Evolutionary conservation across 2,888 invertebrate genomes (phyloP).

Genomic region (Zygaena filipendulae): DNA sequence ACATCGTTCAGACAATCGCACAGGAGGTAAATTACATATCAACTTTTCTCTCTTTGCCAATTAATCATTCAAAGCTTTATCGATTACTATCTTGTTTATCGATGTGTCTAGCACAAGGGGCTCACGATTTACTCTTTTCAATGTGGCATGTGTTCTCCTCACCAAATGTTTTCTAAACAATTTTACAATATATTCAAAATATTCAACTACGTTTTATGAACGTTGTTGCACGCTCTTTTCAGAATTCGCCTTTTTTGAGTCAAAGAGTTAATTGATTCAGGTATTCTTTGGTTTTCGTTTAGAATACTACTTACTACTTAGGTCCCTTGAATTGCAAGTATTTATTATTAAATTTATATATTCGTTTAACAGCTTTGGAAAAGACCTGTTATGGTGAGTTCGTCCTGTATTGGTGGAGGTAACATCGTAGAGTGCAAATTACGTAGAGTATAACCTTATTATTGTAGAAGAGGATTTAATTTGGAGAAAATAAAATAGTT

Average conservation of each 20-base stretch:
- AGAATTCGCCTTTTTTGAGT: no score
- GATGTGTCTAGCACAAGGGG: slow-evolving; percentile 29
- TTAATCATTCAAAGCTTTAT: slow-evolving; percentile 20
- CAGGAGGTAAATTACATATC: slow-evolving; percentile 72
- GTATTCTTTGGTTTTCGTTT: no score
- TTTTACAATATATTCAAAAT: no score
- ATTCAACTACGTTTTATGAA: no score
- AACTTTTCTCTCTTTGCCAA: no score
- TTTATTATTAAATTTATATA: no score
- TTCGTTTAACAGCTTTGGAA: slow-evolving; percentile 66
- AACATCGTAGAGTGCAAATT: slow-evolving; percentile 41
- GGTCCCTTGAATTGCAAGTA: no score
- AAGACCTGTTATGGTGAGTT: slow-evolving; percentile 67
- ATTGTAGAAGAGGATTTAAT: slow-evolving; percentile 45
- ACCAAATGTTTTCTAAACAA: no score
- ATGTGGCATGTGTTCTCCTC: slow-evolving; percentile 39
- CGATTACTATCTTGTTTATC: slow-evolving; percentile 18
- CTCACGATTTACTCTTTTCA: slow-evolving; percentile 36
- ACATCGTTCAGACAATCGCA: slow-evolving; percentile 91
- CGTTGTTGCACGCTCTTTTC: slow-evolving; percentile 44
- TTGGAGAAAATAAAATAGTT: slow-evolving; percentile 38
- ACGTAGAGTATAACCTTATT: slow-evolving; percentile 43
- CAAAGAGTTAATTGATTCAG: no score
- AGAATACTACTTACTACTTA: no score
- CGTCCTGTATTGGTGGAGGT: slow-evolving; percentile 52